Evolutionary conservation across 2,113 vertebrate genomes (phyloP).

Genomic region (Anguilla rostrata): DNA sequence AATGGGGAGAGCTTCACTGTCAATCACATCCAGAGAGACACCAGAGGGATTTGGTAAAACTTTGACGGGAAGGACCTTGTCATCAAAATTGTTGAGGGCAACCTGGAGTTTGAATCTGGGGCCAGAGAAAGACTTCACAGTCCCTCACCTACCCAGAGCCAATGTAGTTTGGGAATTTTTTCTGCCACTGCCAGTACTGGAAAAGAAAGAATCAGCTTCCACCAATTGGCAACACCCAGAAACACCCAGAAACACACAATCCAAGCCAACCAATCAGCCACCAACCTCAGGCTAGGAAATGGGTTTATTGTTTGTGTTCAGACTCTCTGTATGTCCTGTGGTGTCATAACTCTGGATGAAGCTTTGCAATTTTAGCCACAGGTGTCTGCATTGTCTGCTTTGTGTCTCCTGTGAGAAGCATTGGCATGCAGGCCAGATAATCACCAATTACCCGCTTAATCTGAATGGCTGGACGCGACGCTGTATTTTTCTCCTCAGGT

Average conservation of each 20-base stretch:
- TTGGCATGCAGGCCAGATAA: not conserved
- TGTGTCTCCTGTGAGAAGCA: not conserved
- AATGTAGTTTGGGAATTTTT: not conserved
- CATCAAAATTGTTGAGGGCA: not conserved
- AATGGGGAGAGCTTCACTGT: constrained; percentile 2
- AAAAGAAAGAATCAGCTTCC: not conserved
- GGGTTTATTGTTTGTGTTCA: not conserved
- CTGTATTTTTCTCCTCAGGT: not conserved
- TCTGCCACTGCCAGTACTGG: not conserved
- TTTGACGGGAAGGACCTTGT: not conserved
- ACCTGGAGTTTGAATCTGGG: not conserved
- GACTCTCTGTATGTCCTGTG: not conserved
- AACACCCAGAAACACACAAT: not conserved
- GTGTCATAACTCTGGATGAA: not conserved
- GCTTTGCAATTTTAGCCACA: constrained; percentile 3
- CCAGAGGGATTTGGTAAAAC: not conserved
- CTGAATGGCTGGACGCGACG: not conserved
- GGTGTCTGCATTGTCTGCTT: too few relatives aligned
- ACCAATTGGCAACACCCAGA: not conserved
- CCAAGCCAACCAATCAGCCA: not conserved
- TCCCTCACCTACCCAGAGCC: not conserved
- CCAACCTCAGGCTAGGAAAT: not conserved
- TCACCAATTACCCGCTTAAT: not conserved
- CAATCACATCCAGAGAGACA: constrained; percentile 9
- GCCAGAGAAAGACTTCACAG: not conserved